Base-by-base conservation (phyloP, 2,797 vertebrate species). In the Heterohyrax brucei region DNA sequence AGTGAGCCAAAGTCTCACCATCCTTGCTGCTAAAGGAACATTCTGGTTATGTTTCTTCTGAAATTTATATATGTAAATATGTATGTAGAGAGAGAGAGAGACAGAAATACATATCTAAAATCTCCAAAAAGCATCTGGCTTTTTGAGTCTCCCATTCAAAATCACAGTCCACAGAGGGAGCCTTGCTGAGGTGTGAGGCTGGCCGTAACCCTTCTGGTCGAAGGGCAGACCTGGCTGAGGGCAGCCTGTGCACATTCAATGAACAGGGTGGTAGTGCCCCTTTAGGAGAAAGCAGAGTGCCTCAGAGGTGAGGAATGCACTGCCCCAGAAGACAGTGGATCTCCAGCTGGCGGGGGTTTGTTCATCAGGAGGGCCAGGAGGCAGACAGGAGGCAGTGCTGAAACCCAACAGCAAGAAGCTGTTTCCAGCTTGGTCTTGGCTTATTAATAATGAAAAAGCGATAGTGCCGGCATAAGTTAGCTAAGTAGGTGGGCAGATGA, bases 391-490 rank as follows among this genome's bases (percentile, higher is more conserved):
- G 91, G 89, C 78, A 7, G 24, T 88, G 50, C 92, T 93, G 97
- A 95, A 96, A 96, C 80, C 96, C 96, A 98, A 44, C 39, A 44
- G 80, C 75, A 84, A 77, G 72, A 68, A 96, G 78, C 96, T 61
- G 39, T 97, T 97, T 97, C 95, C 96, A 97, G 28, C 92, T 89
- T 95, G 97, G 97, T 97, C 95, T 59, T 95, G 85, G 93, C 93
- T 75, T 95, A 92, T 98, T 97, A 96, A 93, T 97, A 97, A 96
- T 96, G 95, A 94, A 98, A 78, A 30, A 89, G 90, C 91, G 82
- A 95, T 96, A 97, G 96, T 68, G 86, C 95, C 92, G 95, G 93
- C 97, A 97, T 97, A 93, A 89, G 95, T 96, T 93, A 94, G 95
- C 98, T 89, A 85, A 93, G 93, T 95, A 95, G 94, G 98, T 95